These are phyloP conservation scores for Ostrea denselamellosa DNA, from an alignment of 1,140 invertebrate species.

Conservation along the genomic window DNA sequence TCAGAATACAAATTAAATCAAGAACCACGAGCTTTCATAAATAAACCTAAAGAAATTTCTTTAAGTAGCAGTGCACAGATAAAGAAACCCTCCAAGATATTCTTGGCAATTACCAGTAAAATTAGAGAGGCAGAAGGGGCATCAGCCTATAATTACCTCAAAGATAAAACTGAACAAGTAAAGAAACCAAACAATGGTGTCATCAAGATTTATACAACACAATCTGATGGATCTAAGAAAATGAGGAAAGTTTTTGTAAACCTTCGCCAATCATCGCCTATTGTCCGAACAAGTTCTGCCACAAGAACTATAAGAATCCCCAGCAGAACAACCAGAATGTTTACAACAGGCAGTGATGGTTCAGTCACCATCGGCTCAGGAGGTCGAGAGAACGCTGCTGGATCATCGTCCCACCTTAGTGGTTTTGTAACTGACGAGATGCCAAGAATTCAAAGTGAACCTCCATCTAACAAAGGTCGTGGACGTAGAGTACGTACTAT, in stretches of 20 bases:
- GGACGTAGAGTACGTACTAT: not conserved
- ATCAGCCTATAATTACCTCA: not conserved
- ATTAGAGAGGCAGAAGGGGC: not conserved
- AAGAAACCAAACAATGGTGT: not conserved
- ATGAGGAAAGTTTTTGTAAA: constrained; percentile 3
- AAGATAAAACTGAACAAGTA: not conserved
- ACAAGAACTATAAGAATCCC: not conserved
- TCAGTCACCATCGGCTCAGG: not conserved
- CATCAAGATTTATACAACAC: not conserved
- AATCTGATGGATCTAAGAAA: not conserved
- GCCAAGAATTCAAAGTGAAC: not conserved
- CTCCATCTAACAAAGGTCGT: not conserved
- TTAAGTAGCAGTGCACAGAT: not conserved
- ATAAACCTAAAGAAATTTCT: not conserved
- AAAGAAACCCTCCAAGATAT: not conserved
- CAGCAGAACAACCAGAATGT: not conserved
- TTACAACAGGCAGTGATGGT: not conserved
- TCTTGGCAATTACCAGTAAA: constrained; percentile 11
- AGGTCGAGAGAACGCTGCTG: not conserved
- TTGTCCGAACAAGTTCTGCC: not conserved
- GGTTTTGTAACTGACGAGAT: not conserved
- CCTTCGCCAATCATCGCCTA: not conserved
- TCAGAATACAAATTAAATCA: not conserved
- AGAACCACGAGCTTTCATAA: not conserved
- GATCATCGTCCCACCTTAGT: not conserved